Conservation (phyloP, 1,140 invertebrate genomes). For the Pseudobourletiella spinata region DNA sequence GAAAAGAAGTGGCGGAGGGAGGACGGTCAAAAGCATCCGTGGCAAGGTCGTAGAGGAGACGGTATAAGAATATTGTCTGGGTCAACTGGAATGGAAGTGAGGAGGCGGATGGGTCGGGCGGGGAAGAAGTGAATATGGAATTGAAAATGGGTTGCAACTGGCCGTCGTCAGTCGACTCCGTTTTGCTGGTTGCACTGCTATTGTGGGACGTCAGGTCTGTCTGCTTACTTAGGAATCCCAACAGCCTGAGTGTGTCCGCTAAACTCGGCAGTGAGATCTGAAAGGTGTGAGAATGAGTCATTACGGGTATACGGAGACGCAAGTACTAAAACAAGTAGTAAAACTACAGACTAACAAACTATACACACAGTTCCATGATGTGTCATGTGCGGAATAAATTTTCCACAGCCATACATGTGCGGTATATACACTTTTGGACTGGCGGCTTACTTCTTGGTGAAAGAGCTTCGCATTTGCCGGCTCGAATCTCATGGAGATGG, state of each 20-base stretch:
- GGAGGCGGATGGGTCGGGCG: constrained; percentile 11
- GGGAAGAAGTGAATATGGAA: constrained; percentile 22
- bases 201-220: constrained; percentile 65
- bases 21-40: constrained; percentile 41
- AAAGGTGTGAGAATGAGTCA: constrained; percentile 35
- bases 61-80: constrained; percentile 67
- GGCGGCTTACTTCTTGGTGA: constrained; percentile 70
- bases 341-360: no score
- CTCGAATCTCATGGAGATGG: constrained; percentile 96
- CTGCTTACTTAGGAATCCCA: constrained; percentile 53
- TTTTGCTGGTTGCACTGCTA: no score
- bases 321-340: no score
- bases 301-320: no score
- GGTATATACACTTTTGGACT: no score
- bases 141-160: constrained; percentile 40
- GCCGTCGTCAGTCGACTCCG: no score
- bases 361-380: no score
- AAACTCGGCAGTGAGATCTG: constrained; percentile 83
- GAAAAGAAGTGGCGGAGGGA: background rate
- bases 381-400: no score
- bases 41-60: constrained; percentile 82
- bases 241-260: constrained; percentile 77
- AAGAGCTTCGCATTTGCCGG: constrained; percentile 98
- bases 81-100: constrained; percentile 44
- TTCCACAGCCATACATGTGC: no score